Conservation (phyloP, 1,140 invertebrate species). For the Drosophila rhopaloa region DNA sequence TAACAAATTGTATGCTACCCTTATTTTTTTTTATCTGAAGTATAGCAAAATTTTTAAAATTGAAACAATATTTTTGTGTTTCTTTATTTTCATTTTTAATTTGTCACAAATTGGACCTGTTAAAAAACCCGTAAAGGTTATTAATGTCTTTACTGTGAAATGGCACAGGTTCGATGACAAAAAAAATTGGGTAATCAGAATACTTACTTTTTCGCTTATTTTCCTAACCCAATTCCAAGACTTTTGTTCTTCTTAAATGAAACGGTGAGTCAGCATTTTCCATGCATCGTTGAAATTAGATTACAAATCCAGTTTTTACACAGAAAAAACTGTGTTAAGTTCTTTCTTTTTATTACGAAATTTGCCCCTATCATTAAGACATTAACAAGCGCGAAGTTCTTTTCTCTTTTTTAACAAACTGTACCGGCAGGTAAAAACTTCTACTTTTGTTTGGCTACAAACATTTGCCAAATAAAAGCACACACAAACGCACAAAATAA, state of each 20-base stretch:
- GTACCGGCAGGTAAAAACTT: slow-evolving; percentile 20
- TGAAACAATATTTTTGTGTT: background rate
- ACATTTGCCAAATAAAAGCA: slow-evolving; percentile 33
- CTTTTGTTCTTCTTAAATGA: slow-evolving; percentile 2
- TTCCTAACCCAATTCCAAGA: slow-evolving; percentile 22
- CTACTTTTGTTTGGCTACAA: slow-evolving; percentile 21
- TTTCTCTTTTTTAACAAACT: slow-evolving; percentile 9
- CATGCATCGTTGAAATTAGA: slow-evolving; percentile 11
- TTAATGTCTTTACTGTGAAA: background rate
- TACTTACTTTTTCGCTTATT: background rate
- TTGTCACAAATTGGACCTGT: too few relatives aligned
- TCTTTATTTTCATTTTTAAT: background rate
- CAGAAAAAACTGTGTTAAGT: background rate
- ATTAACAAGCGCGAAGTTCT: background rate
- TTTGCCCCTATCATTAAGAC: background rate
- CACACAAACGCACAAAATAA: slow-evolving; percentile 26
- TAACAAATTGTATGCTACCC: too few relatives aligned
- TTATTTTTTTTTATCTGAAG: too few relatives aligned
- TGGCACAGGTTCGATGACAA: slow-evolving; percentile 20
- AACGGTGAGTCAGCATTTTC: slow-evolving; percentile 7
- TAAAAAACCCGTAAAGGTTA: background rate
- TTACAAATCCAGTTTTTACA: background rate
- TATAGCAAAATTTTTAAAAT: too few relatives aligned
- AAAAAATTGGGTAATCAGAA: slow-evolving; percentile 18
- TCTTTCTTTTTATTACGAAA: slow-evolving; percentile 1